A percentile compares a stretch with the other conserved stretches of the same genome.
Conservation (phyloP, 1,140 invertebrate genomes). For the Habropoda laboriosa region DNA sequence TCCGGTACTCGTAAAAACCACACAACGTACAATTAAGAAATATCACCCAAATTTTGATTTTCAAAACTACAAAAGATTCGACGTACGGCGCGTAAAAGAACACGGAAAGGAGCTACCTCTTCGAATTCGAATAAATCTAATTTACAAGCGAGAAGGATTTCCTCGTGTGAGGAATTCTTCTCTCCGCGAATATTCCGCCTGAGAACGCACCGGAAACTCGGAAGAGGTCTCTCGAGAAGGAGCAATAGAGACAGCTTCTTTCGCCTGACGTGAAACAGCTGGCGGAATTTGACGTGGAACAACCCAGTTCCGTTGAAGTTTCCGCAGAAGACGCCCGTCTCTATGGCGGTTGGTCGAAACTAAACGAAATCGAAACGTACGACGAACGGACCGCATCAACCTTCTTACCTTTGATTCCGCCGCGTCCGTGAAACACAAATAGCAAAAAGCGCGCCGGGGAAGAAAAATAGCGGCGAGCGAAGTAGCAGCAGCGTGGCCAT, state of each 20-base stretch:
- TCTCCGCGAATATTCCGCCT: not conserved
- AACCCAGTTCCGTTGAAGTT: constrained; percentile 25
- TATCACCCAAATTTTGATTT: not conserved
- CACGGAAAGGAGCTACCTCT: not conserved
- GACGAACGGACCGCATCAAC: not conserved
- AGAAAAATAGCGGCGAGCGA: constrained; percentile 13
- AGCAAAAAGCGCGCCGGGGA: constrained; percentile 3
- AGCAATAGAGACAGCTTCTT: not conserved
- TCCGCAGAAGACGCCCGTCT: not conserved
- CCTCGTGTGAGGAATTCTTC: not conserved
- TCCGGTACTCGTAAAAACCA: too few species aligned
- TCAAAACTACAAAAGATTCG: too few species aligned
- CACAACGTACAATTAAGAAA: constrained; percentile 11
- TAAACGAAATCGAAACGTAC: not conserved
- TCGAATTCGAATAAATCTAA: constrained; percentile 14
- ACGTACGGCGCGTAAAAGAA: not conserved
- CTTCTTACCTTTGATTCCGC: not conserved
- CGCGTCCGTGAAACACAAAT: constrained; percentile 9
- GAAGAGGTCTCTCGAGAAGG: not conserved
- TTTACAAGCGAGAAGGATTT: not conserved
- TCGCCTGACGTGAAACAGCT: not conserved
- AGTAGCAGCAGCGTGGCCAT: too few species aligned
- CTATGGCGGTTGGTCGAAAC: too few species aligned
- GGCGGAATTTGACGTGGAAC: constrained; percentile 13
- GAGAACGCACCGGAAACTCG: not conserved